Base-by-base conservation (phyloP, 2,797 vertebrate species). In the Tympanoctomys barrerae region DNA sequence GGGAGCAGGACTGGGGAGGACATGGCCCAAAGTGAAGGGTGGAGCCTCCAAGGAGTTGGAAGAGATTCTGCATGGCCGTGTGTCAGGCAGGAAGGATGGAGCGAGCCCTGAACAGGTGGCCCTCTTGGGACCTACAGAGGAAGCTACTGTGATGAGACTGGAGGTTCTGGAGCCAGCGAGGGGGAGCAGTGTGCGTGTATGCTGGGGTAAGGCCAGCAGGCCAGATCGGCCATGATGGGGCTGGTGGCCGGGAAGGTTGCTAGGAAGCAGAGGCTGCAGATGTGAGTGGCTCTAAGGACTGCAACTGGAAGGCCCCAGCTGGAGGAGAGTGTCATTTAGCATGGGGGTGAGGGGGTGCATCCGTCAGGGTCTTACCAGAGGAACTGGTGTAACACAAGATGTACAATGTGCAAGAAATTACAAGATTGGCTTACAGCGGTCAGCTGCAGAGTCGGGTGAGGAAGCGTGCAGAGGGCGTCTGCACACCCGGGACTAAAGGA, bases 31-130 rank as follows among this genome's bases (percentile, higher is more conserved):
- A 59, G 54, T 39, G 16, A n/a, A 39, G 49, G 5, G 52, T 54
- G 52, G 3, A 46, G 46, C 28, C 46, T 70, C 22, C 52, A 5
- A 68, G 2, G 28, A 3, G 5, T 7, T 19, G 24, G 33, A 11
- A 70, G 62, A 42, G 36, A 42, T 36, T 71, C n/a, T 18, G 9
- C 1, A 5, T 9, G 6, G 13, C 8, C 0, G 0, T 19, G 0
- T 36, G 4, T 4, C 14, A 28, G 16, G 9, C 14, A 39, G 12
- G 75, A 46, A n/a, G 52, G 7, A 49, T 7, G 91, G 24, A 62
- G 33, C 12, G n/a, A 70, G 68, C 12, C 16, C 5, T 1, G 13
- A 13, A 22, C 6, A 22, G 31, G 1, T 46, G 39, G 8, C 5
- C 42, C 11, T 36, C 31, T 28, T 5, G 33, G n/a, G 14, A 22